Base-by-base conservation (phyloP, 2,797 vertebrate species). In the Parotocinclus haroldoi region DNA sequence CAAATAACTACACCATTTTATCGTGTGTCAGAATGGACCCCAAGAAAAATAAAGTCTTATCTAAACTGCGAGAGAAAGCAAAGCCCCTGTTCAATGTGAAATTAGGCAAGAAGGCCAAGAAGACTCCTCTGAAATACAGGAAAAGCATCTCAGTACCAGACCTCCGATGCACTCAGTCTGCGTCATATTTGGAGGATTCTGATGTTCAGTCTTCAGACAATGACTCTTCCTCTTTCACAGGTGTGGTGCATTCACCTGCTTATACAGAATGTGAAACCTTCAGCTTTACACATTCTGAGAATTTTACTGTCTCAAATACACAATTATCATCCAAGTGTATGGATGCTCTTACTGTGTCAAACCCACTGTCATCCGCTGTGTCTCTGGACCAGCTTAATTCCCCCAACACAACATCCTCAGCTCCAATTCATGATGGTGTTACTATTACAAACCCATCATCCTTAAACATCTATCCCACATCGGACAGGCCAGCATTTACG, bases 71-170 rank as follows among this genome's bases (percentile, higher is more conserved):
- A 11, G 16, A 80, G 3, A 90, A 80, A 80, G 59, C 81, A 1
- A 90, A 80, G 65, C 70, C 68, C 6, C 54, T 74, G n/a, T 58
- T 90, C 0, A 60, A 83, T 63, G 17, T 81, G 1, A 89, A 83
- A 68, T 86, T 82, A 16, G 74, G 69, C 0, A 80, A 71, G n/a
- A 89, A 81, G 62, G 16, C 2, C 14, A 76, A 73, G 45, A 89
- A 87, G 68, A 42, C 58, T 0, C 53, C 71, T 1, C 58, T 48
- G n/a, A 84, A 82, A 55, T 57, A 85, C 78, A 81, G 89, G 1
- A 86, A 86, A 59, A 92, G 91, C 57, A 73, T 89, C 38, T 92
- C 91, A 0, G 89, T 91, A 7, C 90, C 90, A 3, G 83, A 91
- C 69, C 75, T 92, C 0, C 55, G 77, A 12, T 10, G 79, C 17